phyloP scores from a whole-genome alignment of 2,113 vertebrate species.

The Columbina picui region DNA sequence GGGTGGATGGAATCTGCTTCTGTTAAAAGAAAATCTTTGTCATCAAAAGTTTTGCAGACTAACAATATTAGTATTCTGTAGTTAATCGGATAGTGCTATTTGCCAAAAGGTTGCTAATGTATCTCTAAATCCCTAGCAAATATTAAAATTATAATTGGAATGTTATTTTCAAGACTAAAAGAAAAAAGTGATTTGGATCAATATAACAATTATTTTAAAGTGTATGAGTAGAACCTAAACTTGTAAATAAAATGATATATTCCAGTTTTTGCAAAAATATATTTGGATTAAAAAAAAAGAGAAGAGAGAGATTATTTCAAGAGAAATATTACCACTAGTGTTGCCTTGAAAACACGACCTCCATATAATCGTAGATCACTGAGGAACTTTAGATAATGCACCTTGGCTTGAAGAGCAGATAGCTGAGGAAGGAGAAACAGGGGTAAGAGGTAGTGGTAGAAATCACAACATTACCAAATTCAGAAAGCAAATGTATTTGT shows the following conservation, averaged over 20 bases:
- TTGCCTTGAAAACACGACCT: slow-evolving; percentile 94
- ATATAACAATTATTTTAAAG: not conserved
- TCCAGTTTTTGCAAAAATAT: not conserved
- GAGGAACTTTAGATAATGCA: slow-evolving; percentile 98
- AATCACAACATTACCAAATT: not conserved
- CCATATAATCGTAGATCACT: slow-evolving; percentile 95
- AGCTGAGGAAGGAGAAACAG: slow-evolving; percentile 79
- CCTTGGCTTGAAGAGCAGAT: slow-evolving; percentile 97
- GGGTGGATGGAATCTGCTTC: not conserved
- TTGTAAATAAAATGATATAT: not conserved
- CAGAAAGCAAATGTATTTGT: not conserved
- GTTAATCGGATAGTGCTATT: not conserved
- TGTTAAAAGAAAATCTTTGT: not conserved
- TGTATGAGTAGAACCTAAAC: not conserved
- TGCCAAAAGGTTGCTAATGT: not conserved
- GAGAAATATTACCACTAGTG: slow-evolving; percentile 84
- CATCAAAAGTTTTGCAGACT: not conserved
- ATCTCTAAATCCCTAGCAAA: not conserved
- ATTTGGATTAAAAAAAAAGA: not conserved
- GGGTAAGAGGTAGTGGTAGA: not conserved
- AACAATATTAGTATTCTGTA: not conserved
- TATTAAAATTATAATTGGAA: not conserved
- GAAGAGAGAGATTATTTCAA: not conserved
- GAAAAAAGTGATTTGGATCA: not conserved
- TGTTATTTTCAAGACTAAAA: not conserved